Conservation (phyloP, 2,113 vertebrate species). For the Psephotus haematonotus region DNA sequence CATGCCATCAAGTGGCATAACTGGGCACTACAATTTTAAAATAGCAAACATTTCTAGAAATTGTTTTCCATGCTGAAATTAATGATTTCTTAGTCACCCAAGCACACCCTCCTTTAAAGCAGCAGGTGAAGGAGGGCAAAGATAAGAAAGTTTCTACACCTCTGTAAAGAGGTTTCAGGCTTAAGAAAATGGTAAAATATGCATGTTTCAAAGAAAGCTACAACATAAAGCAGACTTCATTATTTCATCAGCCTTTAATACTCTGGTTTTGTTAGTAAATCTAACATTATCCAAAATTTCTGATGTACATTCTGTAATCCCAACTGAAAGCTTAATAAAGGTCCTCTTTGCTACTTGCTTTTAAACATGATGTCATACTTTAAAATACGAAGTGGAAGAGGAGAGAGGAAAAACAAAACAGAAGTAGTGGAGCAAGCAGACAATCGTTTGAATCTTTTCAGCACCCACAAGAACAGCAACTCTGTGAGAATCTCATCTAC, state of each 20-base stretch:
- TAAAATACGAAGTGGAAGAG: not conserved
- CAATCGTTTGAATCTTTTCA: not conserved
- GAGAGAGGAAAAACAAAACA: not conserved
- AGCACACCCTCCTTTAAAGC: not conserved
- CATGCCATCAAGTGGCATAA: not conserved
- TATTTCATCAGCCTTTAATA: not conserved
- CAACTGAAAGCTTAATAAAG: not conserved
- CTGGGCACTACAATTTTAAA: not conserved
- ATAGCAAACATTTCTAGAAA: not conserved
- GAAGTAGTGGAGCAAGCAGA: not conserved
- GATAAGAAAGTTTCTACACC: not conserved
- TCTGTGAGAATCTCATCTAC: not conserved
- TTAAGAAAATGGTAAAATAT: not conserved
- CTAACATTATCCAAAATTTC: not conserved
- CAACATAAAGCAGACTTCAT: not conserved
- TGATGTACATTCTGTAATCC: not conserved
- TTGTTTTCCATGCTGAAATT: not conserved
- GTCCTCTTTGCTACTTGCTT: not conserved
- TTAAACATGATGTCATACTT: not conserved
- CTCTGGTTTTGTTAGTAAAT: not conserved
- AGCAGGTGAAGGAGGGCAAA: not conserved
- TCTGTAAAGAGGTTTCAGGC: not conserved
- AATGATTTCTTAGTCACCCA: not conserved
- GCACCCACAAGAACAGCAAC: not conserved
- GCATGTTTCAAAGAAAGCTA: not conserved